Evolutionary conservation across 1,140 invertebrate species (phyloP), one percentile per base, ranked within the genome.

Genomic region (Augochlora pura): DNA sequence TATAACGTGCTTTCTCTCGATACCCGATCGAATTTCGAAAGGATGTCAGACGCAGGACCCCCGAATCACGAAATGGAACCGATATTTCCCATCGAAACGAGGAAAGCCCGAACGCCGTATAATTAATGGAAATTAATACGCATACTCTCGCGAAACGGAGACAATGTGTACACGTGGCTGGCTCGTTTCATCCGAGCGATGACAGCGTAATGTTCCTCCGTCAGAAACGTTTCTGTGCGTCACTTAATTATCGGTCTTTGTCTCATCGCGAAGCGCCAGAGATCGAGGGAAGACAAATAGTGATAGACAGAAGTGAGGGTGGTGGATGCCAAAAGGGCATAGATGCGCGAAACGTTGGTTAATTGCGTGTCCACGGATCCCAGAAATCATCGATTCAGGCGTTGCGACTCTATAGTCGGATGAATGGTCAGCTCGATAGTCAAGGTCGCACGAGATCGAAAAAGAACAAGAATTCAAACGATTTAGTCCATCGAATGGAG

Each of bases 41-140:
- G n/a, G 8, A 2, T n/a, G 21, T 57, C 9, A 23, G 21, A 7
- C 54, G 8, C 18, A 7, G n/a, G 54, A 0, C 54, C 54, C n/a
- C 7, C 6, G 6, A 8, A 57, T 18, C 12, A 16, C 69, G 63
- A 59, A 83, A 82, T 21, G 59, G 25, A 73, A 18, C 7, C 52
- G 64, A 25, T 25, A 79, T 42, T 68, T 74, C 38, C 39, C 21
- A 64, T 16, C 62, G 68, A 84, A 77, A 69, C 52, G 59, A 63
- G 62, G 23, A 66, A 73, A 80, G 32, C 39, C 42, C 2, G 64
- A 59, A 62, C 57, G 49, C 60, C 57, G 65, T 70, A 67, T 82
- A 85, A 86, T 82, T 85, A 64, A 42, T 82, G 75, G 66, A 86
- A 85, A 86, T 86, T 86, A 71, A 82, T 78, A 78, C 59, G 25